Percentiles rank a stretch among this genome's conserved stretches.
Conservation (phyloP, 2,797 vertebrate species). For the Mus caroli region DNA sequence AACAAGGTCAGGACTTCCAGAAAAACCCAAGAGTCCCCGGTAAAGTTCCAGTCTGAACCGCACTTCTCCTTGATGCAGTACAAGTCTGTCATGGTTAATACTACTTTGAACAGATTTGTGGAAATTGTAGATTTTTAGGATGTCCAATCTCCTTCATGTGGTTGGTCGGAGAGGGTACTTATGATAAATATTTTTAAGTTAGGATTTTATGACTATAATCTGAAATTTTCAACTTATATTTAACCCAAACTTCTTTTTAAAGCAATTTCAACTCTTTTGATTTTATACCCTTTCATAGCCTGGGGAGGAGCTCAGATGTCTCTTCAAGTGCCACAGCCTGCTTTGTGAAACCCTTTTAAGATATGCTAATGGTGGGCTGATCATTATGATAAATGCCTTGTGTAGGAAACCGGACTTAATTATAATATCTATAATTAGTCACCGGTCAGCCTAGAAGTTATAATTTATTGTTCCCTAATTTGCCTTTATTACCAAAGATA, state of each 20-base stretch:
- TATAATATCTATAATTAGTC: conserved; percentile 86
- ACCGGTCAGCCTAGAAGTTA: conserved; percentile 88
- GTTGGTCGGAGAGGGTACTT: conserved; percentile 64
- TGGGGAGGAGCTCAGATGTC: not conserved
- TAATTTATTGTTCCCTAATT: conserved; percentile 93
- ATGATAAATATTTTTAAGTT: conserved; percentile 74
- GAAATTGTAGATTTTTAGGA: conserved; percentile 77
- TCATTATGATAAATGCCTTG: conserved; percentile 86
- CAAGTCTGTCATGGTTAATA: not conserved
- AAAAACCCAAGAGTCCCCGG: not conserved
- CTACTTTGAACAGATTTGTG: conserved; percentile 49
- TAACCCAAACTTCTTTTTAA: conserved; percentile 73
- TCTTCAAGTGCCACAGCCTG: not conserved
- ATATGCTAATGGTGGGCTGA: conserved; percentile 81
- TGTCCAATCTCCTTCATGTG: not conserved
- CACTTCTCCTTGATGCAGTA: accelerated
- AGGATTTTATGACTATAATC: conserved; percentile 76
- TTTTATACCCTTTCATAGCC: conserved; percentile 54
- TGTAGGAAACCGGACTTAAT: conserved; percentile 86
- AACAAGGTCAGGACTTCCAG: not conserved
- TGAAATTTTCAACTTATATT: conserved; percentile 80
- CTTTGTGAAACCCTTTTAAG: conserved; percentile 73
- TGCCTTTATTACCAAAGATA: conserved; percentile 90
- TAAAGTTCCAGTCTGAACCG: not conserved
- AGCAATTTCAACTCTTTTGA: conserved; percentile 70